Base-by-base conservation (phyloP, 2,113 vertebrate species). In the Hippocampus comes region DNA sequence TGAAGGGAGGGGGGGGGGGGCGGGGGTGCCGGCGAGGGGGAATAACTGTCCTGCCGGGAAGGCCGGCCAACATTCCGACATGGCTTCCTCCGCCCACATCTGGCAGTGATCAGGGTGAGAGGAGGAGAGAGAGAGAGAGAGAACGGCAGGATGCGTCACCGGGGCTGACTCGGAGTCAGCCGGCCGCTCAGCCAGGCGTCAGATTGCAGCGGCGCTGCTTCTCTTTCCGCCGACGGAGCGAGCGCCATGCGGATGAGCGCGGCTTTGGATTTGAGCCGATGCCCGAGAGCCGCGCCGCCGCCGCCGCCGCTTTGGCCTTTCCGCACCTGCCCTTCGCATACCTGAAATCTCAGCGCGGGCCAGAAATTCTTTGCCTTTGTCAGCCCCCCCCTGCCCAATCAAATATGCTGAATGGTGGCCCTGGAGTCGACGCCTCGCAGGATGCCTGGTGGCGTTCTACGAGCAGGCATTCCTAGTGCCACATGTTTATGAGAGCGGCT, bases 11-110 rank as follows among this genome's bases (percentile, higher is more conserved):
- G 78, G 73, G 48, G 82, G 73, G 75, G 65, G 9, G 65, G 57
- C 68, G 75, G 65, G 9, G 65, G 57, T 66, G 27, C 27, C 27
- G 30, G 30, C 3, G 30, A 30, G 77, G 77, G 78, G 78, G 80
- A 87, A 84, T 76, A 78, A 89, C 77, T 55, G 81, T 82, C 76
- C 78, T 76, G 79, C 83, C 81, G 72, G 48, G 83, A 78, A 55
- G 73, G 70, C 70, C 67, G 84, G 89, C 92, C 81, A 87, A 88
- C 76, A 88, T 87, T 82, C 76, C 79, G 84, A 78, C 87, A 80
- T 92, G 73, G 82, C 90, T 94, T 94, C 89, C 90, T 94, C 83
- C 82, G 84, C 80, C 67, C 78, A 78, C 91, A 92, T 93, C 92
- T 93, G 93, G 90, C 84, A 90, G 80, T 85, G 79, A 90, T 91